Evolutionary conservation across 2,797 vertebrate genomes (phyloP), one percentile per base, ranked within the genome.

Genomic region (Falco biarmicus): DNA sequence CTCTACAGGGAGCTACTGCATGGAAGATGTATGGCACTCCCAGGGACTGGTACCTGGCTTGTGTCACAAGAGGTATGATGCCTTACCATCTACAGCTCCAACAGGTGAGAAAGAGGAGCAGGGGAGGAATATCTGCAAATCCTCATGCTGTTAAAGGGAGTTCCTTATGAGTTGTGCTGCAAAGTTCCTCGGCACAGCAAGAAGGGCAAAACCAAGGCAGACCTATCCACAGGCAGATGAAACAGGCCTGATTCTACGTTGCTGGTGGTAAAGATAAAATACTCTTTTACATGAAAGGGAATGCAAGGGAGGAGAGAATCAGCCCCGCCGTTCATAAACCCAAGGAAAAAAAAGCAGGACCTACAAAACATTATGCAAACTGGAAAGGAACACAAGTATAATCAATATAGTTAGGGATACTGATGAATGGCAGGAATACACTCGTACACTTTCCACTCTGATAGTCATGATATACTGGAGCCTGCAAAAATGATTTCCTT

Each of bases 381-480:
- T 47, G 32, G 45, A 53, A 65, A 85, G 50, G 21, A 90, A 61
- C 1, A 68, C 39, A 75, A 87, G 24, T 1, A 0, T 53, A 81
- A 93, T 87, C 92, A 82, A 68, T 83, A 89, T 19, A 84, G 75
- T 75, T 87, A 60, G 60, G 39, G 57, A 85, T 82, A 74, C n/a
- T 77, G 88, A 94, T 77, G 54, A 75, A 89, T 56, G 78, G 74
- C 31, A 93, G 57, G 60, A 48, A 91, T 26, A 86, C 8, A 43
- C 39, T 79, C 53, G 60, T 29, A 75, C 28, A 47, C 64, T 87
- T 87, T 89, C 37, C 4, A 0, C 92, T 93, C 64, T 87, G 89
- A 90, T 89, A 84, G 74, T 77, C 70, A 64, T 2, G 53, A 95
- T 89, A 92, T 39, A 64, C 53, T 21, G 68, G 22, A 91, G 68